Evolutionary conservation across 2,113 vertebrate species (phyloP), one percentile per base, ranked within the genome.

Genomic region (Rhombomys opimus): DNA sequence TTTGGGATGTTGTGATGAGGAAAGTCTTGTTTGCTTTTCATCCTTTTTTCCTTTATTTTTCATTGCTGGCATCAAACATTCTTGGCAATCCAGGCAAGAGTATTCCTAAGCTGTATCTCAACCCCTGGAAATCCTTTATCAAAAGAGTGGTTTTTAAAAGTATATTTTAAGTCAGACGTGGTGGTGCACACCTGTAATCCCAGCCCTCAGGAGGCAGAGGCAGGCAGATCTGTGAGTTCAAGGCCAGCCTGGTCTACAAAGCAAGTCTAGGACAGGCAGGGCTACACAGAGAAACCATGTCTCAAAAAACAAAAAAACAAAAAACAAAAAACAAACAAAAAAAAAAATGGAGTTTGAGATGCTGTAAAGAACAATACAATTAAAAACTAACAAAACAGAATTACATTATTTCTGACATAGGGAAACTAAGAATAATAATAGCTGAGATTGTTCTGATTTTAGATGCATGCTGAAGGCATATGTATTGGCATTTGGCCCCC

Each of bases 351-450:
- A 95, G 87, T 90, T 92, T 84, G 67, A 76, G 77, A 81, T 72
- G 89, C n/a, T 95, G 3, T 77, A 63, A 92, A 30, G 54, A 63
- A 57, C 38, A 54, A n/a, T n/a, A 93, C 38, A 63, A 65, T 46
- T 23, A 23, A 41, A 75, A 22, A 75, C 17, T 84, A 38, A n/a
- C 14, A 76, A 92, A 15, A 61, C 73, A 82, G 23, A 92, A 87
- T 90, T 84, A 63, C 25, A 57, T 70, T 61, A n/a, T 81, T 93
- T 85, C 38, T 91, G 59, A 90, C 75, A 35, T 65, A 89, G 77
- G 70, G 57, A 87, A 86, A 86, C 90, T 80, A 75, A n/a, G 32
- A 50, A 15, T 54, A 78, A n/a, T 78, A 59, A 82, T 78, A 75
- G 38, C 17, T 82, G n/a, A 15, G 46, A 35, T 25, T 18, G 27